phyloP scores from a whole-genome alignment of 2,888 invertebrate genomes.

The Xylota sylvarum region DNA sequence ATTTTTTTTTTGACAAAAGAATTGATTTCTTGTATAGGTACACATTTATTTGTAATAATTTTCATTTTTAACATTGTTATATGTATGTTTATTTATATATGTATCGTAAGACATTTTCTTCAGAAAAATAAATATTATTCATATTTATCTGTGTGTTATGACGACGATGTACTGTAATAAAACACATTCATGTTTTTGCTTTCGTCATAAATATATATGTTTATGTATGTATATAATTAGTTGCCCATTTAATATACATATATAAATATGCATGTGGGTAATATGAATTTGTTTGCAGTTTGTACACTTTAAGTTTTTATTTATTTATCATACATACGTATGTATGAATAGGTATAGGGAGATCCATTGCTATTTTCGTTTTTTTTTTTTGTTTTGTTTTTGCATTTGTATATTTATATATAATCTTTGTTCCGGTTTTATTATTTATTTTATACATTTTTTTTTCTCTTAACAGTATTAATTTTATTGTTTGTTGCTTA shows the following conservation, averaged over 20 bases:
- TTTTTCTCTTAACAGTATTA: background rate
- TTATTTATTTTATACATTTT: background rate
- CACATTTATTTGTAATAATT: too few relatives aligned
- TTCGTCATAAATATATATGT: slow-evolving; percentile 47
- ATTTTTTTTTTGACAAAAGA: slow-evolving; percentile 43
- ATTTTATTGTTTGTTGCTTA: slow-evolving; percentile 33
- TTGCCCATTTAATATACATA: too few relatives aligned
- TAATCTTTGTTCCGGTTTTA: slow-evolving; percentile 60
- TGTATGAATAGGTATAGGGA: slow-evolving; percentile 66
- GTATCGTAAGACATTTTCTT: slow-evolving; percentile 51
- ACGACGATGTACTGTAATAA: slow-evolving; percentile 48
- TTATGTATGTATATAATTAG: slow-evolving; percentile 14
- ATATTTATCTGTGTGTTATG: slow-evolving; percentile 48
- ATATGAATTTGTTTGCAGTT: slow-evolving; percentile 55
- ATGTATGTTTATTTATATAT: slow-evolving; percentile 43
- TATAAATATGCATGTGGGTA: too few relatives aligned
- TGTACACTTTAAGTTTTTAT: slow-evolving; percentile 68
- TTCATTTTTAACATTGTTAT: slow-evolving; percentile 56
- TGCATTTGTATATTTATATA: slow-evolving; percentile 43
- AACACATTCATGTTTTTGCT: slow-evolving; percentile 46
- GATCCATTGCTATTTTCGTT: slow-evolving; percentile 68
- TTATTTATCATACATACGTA: slow-evolving; percentile 15
- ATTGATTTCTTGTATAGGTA: slow-evolving; percentile 60
- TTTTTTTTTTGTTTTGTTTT: too few relatives aligned
- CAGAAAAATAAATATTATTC: slow-evolving; percentile 69